Evolutionary conservation across 2,113 vertebrate species (phyloP).

Genomic region (Physeter macrocephalus): DNA sequence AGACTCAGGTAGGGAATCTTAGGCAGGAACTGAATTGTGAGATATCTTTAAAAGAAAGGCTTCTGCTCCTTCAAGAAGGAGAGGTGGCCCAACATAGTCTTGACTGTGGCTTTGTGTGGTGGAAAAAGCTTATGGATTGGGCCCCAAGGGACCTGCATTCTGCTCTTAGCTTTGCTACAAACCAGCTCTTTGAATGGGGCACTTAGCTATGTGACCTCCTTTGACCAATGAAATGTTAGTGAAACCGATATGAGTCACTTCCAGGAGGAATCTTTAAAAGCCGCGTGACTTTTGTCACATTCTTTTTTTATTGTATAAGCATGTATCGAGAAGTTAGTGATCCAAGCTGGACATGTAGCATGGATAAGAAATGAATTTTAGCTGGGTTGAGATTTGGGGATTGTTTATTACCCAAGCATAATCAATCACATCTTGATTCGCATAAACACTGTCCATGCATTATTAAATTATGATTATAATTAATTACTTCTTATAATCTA

Average conservation of each 20-base stretch:
- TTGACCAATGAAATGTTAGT: not conserved
- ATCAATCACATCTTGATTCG: not conserved
- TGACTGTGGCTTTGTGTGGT: not conserved
- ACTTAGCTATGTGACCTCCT: not conserved
- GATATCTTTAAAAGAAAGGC: not conserved
- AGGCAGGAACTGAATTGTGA: not conserved
- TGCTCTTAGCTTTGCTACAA: not conserved
- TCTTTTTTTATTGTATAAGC: not conserved
- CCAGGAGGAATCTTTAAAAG: not conserved
- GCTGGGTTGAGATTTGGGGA: not conserved
- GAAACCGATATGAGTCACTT: not conserved
- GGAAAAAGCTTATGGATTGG: not conserved
- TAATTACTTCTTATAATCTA: not conserved
- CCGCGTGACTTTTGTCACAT: not conserved
- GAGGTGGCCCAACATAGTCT: not conserved
- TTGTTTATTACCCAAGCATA: not conserved
- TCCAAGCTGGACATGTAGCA: not conserved
- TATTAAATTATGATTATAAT: not conserved
- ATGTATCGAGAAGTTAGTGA: not conserved
- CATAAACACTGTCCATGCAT: not conserved
- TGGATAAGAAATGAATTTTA: constrained; percentile 19
- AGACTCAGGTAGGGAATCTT: not conserved
- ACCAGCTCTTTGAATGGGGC: not conserved
- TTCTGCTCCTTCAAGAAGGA: not conserved
- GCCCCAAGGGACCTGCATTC: not conserved